These are phyloP conservation scores for Clytia hemisphaerica DNA, from an alignment of 30 jellyfish, hydroid and myxozoan species.

Conservation along the genomic window DNA sequence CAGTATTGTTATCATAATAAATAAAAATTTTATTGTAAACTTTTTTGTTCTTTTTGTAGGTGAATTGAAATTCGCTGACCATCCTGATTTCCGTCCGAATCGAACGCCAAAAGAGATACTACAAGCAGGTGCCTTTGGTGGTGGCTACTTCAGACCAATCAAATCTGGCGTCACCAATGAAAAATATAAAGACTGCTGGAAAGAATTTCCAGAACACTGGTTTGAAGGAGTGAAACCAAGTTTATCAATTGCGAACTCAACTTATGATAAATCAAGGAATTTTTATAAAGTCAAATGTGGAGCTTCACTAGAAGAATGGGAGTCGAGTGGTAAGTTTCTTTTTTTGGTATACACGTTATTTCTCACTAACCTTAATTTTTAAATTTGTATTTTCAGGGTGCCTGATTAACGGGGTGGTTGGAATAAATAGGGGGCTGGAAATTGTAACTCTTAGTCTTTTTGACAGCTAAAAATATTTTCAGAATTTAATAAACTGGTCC, in stretches of 20 bases:
- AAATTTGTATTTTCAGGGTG: too few relatives aligned
- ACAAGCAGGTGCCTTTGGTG: slow-evolving; percentile 41
- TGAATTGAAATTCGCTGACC: slow-evolving; percentile 7
- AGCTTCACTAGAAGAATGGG: slow-evolving; percentile 41
- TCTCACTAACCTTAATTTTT: too few relatives aligned
- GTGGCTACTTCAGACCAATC: slow-evolving; percentile 34
- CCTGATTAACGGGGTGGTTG: too few relatives aligned
- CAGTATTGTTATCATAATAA: neutral
- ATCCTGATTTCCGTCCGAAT: slow-evolving; percentile 30
- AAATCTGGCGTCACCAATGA: slow-evolving; percentile 27
- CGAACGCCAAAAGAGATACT: slow-evolving; percentile 33
- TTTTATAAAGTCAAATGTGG: slow-evolving; percentile 39
- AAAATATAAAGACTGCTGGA: slow-evolving; percentile 31
- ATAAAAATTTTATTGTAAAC: neutral
- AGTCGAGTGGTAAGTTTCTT: slow-evolving; percentile 9
- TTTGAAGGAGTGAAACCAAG: slow-evolving; percentile 3
- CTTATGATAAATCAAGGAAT: slow-evolving; percentile 15
- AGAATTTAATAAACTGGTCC: too few relatives aligned
- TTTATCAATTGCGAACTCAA: slow-evolving; percentile 14
- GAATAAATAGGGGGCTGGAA: too few relatives aligned
- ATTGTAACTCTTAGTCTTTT: too few relatives aligned
- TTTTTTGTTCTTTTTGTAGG: slow-evolving; percentile 3
- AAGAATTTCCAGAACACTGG: slow-evolving; percentile 35
- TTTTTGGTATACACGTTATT: neutral
- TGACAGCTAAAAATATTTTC: too few relatives aligned